phyloP scores from a whole-genome alignment of 2,113 vertebrate genomes.

The Eublepharis macularius region DNA sequence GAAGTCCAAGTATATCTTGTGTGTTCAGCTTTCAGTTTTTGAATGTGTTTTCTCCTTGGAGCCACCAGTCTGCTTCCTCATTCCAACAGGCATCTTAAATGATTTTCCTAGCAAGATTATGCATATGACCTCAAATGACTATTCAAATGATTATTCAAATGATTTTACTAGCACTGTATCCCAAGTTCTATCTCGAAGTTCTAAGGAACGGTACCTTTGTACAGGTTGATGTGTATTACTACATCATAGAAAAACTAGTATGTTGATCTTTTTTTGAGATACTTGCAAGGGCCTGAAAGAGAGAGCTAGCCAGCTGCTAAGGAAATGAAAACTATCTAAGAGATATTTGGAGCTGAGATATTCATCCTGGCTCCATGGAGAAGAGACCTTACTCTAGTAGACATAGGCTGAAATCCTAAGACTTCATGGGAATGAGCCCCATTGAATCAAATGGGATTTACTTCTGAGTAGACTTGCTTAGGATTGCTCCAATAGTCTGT shows the following conservation, averaged over 20 bases:
- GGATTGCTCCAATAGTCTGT: not conserved
- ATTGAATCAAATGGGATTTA: too few relatives aligned
- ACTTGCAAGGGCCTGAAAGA: not conserved
- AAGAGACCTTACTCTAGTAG: not conserved
- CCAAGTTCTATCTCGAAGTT: not conserved
- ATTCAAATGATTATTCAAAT: too few relatives aligned
- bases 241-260: constrained; percentile 25
- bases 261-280: constrained; percentile 13
- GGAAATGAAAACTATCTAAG: constrained; percentile 11
- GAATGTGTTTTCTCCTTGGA: not conserved
- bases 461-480: too few relatives aligned
- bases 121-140: constrained; percentile 1
- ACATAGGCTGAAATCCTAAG: not conserved
- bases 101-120: too few relatives aligned
- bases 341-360: not conserved
- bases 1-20: constrained; percentile 41
- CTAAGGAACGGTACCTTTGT: not conserved
- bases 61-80: constrained; percentile 4
- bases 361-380: not conserved
- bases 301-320: not conserved
- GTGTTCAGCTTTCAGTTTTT: constrained; percentile 7
- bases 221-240: constrained; percentile 1
- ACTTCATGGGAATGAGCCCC: too few relatives aligned
- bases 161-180: constrained; percentile 40
- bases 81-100: not conserved